Conservation (phyloP, 2,797 vertebrate genomes). For the Melanogrammus aeglefinus region DNA sequence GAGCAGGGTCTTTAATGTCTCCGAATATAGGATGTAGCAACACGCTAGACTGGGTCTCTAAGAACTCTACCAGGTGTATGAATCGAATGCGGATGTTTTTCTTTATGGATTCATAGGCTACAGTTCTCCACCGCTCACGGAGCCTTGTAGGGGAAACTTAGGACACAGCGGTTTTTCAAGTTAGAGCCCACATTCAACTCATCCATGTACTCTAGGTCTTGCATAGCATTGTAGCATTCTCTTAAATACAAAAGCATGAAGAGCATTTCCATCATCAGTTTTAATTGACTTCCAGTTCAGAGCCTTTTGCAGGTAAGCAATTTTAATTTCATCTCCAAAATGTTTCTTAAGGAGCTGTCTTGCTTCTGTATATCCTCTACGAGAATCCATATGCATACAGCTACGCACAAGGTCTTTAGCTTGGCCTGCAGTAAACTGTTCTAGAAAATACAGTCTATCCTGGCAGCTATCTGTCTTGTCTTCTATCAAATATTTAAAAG, state of each 20-base stretch:
- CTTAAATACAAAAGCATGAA: slow-evolving; percentile 9
- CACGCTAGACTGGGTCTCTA: slow-evolving; percentile 20
- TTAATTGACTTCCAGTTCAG: slow-evolving; percentile 26
- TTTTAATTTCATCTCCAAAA: slow-evolving; percentile 23
- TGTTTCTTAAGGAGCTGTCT: slow-evolving; percentile 13
- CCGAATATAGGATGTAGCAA: slow-evolving; percentile 9
- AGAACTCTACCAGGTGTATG: slow-evolving; percentile 19
- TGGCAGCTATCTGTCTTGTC: slow-evolving; percentile 3
- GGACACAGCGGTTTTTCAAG: background rate
- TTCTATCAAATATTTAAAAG: background rate
- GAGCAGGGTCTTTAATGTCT: background rate
- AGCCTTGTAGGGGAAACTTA: slow-evolving; percentile 28
- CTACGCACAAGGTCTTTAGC: slow-evolving; percentile 2
- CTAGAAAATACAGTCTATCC: slow-evolving; percentile 12
- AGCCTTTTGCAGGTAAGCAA: slow-evolving; percentile 16
- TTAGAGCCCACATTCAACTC: too few relatives aligned
- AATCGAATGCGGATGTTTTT: slow-evolving; percentile 18
- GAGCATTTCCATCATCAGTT: slow-evolving; percentile 16
- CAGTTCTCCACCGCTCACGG: background rate
- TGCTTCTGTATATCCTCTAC: slow-evolving; percentile 8
- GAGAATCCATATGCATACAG: slow-evolving; percentile 16
- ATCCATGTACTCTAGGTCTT: slow-evolving; percentile 16
- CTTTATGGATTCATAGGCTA: slow-evolving; percentile 15
- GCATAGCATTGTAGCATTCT: slow-evolving; percentile 19
- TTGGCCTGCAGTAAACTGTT: slow-evolving; percentile 5